Conservation (phyloP, 2,797 vertebrate genomes). For the Enteromius fasciolatus region DNA sequence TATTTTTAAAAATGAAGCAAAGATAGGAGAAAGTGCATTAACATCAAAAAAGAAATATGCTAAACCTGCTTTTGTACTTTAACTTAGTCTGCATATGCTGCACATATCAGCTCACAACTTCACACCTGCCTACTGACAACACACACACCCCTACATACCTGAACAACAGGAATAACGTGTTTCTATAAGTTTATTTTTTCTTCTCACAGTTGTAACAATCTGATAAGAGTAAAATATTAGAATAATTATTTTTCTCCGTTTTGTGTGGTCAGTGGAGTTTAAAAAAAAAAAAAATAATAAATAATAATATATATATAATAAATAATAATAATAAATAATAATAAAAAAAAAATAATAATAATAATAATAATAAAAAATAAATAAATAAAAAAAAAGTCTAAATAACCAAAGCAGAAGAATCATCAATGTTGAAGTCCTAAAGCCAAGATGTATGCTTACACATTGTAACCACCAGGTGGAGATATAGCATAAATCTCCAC, state of each 20-base stretch:
- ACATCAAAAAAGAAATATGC: not conserved
- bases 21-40: not conserved
- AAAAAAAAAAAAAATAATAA: not conserved
- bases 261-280: not conserved
- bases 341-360: no score
- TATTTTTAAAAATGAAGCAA: not conserved
- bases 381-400: not conserved
- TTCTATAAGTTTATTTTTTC: not conserved
- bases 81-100: not conserved
- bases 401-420: not conserved
- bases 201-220: not conserved
- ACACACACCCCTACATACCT: constrained; percentile 57
- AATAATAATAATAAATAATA: no score
- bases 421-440: not conserved
- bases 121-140: not conserved
- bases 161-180: constrained; percentile 44
- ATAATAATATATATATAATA: no score
- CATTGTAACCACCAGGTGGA: constrained; percentile 70
- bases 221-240: not conserved
- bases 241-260: not conserved
- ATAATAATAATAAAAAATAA: not conserved
- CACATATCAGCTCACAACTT: not conserved
- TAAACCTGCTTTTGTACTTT: not conserved
- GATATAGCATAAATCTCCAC: not conserved
- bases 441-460: constrained; percentile 12